These are phyloP conservation scores for Coracias cyanogaster DNA, from an alignment of 2,797 vertebrate species.

Conservation along the genomic window DNA sequence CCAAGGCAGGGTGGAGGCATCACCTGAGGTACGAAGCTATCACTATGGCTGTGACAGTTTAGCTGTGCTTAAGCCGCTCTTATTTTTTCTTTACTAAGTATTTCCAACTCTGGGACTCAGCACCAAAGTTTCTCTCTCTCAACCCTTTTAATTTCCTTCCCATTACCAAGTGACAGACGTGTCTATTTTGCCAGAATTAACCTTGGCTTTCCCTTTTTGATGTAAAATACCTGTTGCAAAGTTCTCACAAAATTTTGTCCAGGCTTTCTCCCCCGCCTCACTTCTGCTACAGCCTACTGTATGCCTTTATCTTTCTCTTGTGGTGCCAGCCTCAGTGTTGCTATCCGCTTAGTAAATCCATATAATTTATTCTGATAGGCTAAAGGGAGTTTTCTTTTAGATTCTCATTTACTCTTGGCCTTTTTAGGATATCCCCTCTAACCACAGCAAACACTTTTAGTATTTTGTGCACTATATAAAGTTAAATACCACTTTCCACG, in stretches of 20 bases:
- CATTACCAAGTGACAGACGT: not conserved
- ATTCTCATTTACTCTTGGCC: conserved; percentile 12
- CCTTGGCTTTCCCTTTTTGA: conserved; percentile 4
- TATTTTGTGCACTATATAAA: not conserved
- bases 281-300: not conserved
- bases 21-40: not conserved
- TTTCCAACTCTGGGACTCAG: not conserved
- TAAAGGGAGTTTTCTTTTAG: conserved; percentile 38
- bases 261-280: not conserved
- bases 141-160: not conserved
- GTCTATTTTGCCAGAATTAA: conserved; percentile 29
- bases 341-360: conserved; percentile 47
- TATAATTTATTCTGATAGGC: conserved; percentile 35
- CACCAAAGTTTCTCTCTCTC: not conserved
- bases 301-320: conserved; percentile 23
- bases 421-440: conserved; percentile 27
- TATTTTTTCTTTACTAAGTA: not conserved
- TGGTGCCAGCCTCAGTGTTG: not conserved
- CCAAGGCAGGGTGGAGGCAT: not conserved
- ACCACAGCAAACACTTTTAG: not conserved
- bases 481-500: not conserved
- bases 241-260: not conserved
- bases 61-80: not conserved
- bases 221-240: conserved; percentile 55
- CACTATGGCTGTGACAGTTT: not conserved